These are phyloP conservation scores for Berghia stephanieae DNA, from an alignment of 1,140 invertebrate genomes.

Conservation along the genomic window DNA sequence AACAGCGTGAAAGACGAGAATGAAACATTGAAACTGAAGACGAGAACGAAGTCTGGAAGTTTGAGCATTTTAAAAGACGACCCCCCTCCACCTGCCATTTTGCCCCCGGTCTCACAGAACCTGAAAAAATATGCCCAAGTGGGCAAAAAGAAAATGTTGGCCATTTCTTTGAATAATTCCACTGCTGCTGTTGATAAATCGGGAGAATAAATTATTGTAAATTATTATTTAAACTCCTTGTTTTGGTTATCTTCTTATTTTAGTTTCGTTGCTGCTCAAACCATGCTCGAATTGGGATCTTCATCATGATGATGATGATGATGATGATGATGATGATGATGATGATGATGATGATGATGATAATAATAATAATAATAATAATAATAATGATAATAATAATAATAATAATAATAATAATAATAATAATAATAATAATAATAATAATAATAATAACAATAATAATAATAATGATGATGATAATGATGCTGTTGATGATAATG, in stretches of 20 bases:
- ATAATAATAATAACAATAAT: too few species aligned
- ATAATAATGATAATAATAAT: too few species aligned
- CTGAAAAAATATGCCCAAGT: neutral
- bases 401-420: neutral
- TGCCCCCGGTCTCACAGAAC: constrained; percentile 3
- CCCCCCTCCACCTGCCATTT: neutral
- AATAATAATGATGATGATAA: too few species aligned
- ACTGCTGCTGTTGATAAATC: too few species aligned
- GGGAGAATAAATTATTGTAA: neutral
- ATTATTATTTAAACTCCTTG: neutral
- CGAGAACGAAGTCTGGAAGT: neutral
- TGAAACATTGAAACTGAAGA: constrained; percentile 42
- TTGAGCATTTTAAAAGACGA: constrained; percentile 28
- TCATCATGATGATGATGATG: neutral
- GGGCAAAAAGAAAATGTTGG: constrained; percentile 30
- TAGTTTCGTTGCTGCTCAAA: too few species aligned
- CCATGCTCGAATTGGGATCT: neutral
- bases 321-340: neutral
- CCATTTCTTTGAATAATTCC: constrained; percentile 25
- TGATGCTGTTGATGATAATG: too few species aligned
- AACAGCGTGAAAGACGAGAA: constrained; percentile 50
- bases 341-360: neutral
- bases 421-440: neutral
- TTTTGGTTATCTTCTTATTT: neutral
- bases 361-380: neutral